Percentiles rank a stretch among this genome's conserved stretches.
These are phyloP conservation scores for Brachymystax lenok DNA, from an alignment of 2,797 vertebrate species.

Conservation along the genomic window DNA sequence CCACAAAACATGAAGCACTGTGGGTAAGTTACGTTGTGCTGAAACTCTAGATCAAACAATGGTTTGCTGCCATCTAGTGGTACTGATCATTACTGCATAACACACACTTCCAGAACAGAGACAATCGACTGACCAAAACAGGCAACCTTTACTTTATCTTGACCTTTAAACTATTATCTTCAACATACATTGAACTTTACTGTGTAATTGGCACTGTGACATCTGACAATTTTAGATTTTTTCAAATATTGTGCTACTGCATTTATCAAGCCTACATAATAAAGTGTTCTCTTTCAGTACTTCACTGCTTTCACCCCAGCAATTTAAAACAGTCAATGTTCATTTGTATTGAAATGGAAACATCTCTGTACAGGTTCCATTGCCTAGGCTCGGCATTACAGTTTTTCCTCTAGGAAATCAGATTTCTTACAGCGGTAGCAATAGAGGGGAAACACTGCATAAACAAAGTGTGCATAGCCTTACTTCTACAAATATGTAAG, in stretches of 20 bases:
- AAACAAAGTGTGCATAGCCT: not conserved
- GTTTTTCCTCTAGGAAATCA: too few species aligned
- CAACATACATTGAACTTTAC: too few species aligned
- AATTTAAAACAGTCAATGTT: not conserved
- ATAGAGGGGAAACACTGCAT: too few species aligned
- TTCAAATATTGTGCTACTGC: not conserved
- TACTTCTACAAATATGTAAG: not conserved
- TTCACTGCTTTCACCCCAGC: not conserved
- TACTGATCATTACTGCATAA: not conserved
- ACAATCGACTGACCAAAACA: not conserved
- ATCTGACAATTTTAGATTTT: not conserved
- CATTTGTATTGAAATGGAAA: not conserved
- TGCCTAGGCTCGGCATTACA: not conserved
- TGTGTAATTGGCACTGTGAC: not conserved
- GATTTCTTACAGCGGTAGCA: too few species aligned
- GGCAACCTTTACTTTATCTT: not conserved
- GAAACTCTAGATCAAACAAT: not conserved
- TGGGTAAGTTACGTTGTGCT: constrained; percentile 73
- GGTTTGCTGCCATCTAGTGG: constrained; percentile 53
- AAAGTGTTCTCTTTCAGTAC: not conserved
- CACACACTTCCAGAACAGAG: not conserved
- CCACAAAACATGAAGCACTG: constrained; percentile 93
- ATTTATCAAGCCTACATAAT: not conserved
- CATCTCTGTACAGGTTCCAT: not conserved
- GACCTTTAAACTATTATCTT: too few species aligned